Evolutionary conservation across 2,113 vertebrate genomes (phyloP), one percentile per base, ranked within the genome.

Genomic region (Clarias batrachus): DNA sequence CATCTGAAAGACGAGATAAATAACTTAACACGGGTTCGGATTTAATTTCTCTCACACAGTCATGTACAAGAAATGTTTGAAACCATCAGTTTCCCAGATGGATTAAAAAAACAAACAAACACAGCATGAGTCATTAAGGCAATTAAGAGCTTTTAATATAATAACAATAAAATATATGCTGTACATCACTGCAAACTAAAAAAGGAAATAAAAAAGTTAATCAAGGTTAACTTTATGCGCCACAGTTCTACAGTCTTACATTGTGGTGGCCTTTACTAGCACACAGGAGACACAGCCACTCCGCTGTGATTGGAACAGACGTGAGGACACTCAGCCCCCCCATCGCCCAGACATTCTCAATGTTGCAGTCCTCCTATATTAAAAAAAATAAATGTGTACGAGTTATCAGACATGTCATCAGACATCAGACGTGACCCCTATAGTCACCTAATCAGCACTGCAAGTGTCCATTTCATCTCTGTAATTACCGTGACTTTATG

Each of bases 271-370:
- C 97, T 93, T 96, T 96, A 92, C 97, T 97, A 90, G 97, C 96
- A 11, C 97, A 98, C 2, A 98, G 95, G 87, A 98, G 94, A 89
- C 97, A 98, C 89, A 97, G 94, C 12, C 95, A 94, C 11, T 96
- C 96, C 0, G 95, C 95, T n/a, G 88, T 96, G 88, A 94, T 93
- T 0, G 97, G 96, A 79, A 96, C 90, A 0, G 96, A 97, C 0
- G 96, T 96, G 62, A 98, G 96, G 85, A 98, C 93, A 5, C 97
- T 97, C 82, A 98, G 94, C 9, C 97, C 97, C 0, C 97, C 97
- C 96, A 98, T 97, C 60, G 97, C 92, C 97, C 97, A 98, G 33
- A 97, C 96, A 2, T 97, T 98, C 91, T 97, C 95, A 81, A 97
- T 91, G 79, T 95, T 95, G 91, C 97, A 97, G 88, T 98, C 97